Evolutionary conservation across 2,113 vertebrate genomes (phyloP).

Genomic region (Naja naja): DNA sequence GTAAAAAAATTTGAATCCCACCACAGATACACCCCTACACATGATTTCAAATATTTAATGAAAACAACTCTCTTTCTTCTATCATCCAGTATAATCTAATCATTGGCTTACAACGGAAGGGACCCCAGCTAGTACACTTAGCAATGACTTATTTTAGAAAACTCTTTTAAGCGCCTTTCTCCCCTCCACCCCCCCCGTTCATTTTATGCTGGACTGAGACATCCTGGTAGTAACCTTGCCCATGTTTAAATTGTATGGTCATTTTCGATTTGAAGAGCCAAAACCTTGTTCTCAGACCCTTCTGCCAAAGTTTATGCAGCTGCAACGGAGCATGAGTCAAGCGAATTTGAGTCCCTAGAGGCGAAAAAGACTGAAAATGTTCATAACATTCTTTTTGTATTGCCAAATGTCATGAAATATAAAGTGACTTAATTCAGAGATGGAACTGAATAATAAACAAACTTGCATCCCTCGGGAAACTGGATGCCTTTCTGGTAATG

Average conservation of each 20-base stretch:
- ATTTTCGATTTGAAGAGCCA: background rate
- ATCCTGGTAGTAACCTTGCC: background rate
- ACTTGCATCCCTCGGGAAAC: slow-evolving; percentile 5
- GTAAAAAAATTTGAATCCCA: too few relatives aligned
- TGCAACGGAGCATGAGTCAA: slow-evolving; percentile 1
- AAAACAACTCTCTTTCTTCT: background rate
- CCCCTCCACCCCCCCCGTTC: background rate
- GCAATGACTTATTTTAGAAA: slow-evolving; percentile 24
- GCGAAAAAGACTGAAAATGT: slow-evolving; percentile 3
- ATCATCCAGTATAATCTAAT: background rate
- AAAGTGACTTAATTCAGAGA: background rate
- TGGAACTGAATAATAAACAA: slow-evolving; percentile 33
- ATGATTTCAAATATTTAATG: background rate
- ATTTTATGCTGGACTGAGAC: background rate
- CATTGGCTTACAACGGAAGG: background rate
- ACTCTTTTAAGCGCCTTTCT: background rate
- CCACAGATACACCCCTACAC: background rate
- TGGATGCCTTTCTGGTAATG: background rate
- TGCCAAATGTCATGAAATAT: background rate
- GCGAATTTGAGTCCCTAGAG: background rate
- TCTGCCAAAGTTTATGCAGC: slow-evolving; percentile 20
- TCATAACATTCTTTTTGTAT: slow-evolving; percentile 6
- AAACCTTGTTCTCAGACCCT: background rate
- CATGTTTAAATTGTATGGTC: background rate
- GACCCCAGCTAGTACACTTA: background rate